Base-by-base conservation (phyloP, 1,140 invertebrate genomes). In the Augochlora pura region DNA sequence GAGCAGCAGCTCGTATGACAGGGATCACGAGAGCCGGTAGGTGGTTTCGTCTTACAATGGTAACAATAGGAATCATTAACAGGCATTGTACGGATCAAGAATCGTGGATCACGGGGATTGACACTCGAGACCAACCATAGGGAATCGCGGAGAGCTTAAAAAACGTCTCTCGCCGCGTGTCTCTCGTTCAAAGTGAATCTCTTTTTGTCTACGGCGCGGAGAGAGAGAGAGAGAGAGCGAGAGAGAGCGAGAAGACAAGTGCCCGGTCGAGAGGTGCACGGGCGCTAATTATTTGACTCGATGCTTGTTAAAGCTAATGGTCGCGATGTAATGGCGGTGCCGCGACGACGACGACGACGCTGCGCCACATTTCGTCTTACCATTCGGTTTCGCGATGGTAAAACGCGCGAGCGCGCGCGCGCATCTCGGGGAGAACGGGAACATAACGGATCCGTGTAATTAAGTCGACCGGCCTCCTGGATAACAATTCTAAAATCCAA, bases 361-460 rank as follows among this genome's bases (percentile, higher is more conserved):
- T 77, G 84, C 70, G 75, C 79, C 57, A 78, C 79, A 85, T 82
- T 85, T 76, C 54, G 80, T 69, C 74, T 69, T 46, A 62, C 49
- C 39, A 52, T 73, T 84, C 64, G 69, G 69, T 79, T 83, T 62
- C 69, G 27, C 77, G 73, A 42, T 46, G 67, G 46, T 52, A 77
- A 63, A n/a, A n/a, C n/a, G n/a, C n/a, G n/a, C n/a, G n/a, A n/a
- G n/a, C n/a, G n/a, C n/a, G n/a, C n/a, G n/a, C 32, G 54, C 16
- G 52, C 76, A 27, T n/a, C 59, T 71, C n/a, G 42, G 73, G 65
- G 76, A 64, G 64, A 83, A 81, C 82, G 87, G 71, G 84, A 86
- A 88, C 85, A 78, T 88, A 88, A 88, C 87, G 87, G 87, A 72
- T 81, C 67, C 70, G 74, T 82, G 83, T 88, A 88, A 88, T 88